Evolutionary conservation across 2,797 vertebrate genomes (phyloP).

Genomic region (Heterohyrax brucei): DNA sequence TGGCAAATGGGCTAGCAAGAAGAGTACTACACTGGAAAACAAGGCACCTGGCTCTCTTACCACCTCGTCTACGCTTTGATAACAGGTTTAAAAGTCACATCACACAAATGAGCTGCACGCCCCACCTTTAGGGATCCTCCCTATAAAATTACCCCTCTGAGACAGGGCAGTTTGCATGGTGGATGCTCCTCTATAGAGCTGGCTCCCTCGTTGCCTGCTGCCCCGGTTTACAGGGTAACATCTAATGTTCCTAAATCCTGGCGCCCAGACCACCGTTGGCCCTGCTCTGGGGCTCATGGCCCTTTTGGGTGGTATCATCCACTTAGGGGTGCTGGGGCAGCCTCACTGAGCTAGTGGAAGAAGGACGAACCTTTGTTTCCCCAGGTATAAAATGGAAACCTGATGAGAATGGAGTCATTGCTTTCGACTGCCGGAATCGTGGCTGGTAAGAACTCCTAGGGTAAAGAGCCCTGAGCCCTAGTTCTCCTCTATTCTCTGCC

Average conservation of each 20-base stretch:
- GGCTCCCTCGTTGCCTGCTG: background rate
- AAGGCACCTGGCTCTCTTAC: background rate
- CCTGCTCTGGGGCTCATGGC: background rate
- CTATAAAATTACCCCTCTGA: background rate
- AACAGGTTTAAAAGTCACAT: background rate
- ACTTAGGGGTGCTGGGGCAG: background rate
- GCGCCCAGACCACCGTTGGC: background rate
- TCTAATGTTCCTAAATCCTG: background rate
- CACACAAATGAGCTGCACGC: background rate
- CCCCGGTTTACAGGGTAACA: background rate
- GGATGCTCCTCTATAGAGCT: background rate
- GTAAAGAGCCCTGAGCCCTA: background rate
- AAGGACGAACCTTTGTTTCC: constrained; percentile 48
- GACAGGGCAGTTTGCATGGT: background rate
- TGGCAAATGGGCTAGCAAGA: too few relatives aligned
- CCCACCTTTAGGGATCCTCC: background rate
- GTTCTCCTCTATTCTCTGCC: background rate
- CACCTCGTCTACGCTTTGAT: background rate
- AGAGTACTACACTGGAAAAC: background rate
- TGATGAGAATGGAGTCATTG: constrained; percentile 97
- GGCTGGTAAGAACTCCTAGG: constrained; percentile 93
- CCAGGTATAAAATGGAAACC: constrained; percentile 97
- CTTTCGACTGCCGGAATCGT: constrained; percentile 97
- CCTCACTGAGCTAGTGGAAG: background rate
- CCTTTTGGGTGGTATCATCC: background rate